Evolutionary conservation across 2,888 invertebrate species (phyloP).

Genomic region (Tolmerus cingulatus): DNA sequence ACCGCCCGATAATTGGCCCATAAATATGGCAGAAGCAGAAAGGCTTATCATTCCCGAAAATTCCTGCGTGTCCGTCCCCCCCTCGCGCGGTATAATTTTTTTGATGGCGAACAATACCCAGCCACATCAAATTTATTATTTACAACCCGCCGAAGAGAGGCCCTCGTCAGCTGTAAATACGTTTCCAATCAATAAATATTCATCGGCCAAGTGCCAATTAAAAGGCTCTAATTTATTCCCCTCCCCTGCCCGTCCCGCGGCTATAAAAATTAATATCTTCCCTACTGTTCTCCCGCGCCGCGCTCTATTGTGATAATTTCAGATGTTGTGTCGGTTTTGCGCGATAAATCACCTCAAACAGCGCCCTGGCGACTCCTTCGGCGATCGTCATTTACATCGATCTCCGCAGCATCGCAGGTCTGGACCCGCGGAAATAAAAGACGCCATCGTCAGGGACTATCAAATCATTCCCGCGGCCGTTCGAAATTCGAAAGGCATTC

Average conservation of each 20-base stretch:
- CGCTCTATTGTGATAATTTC: conserved; percentile 23
- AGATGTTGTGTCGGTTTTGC: conserved; percentile 5
- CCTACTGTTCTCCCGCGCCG: conserved; percentile 20
- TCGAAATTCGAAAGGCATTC: neutral
- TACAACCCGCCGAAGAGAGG: neutral
- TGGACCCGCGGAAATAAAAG: neutral
- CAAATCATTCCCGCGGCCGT: neutral
- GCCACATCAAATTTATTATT: neutral
- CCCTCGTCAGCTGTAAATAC: neutral
- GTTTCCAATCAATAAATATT: conserved; percentile 18
- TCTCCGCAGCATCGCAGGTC: neutral
- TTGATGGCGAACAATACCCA: neutral
- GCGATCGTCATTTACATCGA: neutral
- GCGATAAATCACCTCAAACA: neutral
- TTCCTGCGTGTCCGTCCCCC: neutral
- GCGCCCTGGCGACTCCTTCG: neutral
- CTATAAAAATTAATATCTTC: conserved; percentile 38
- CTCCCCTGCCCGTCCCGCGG: neutral
- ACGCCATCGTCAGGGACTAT: neutral
- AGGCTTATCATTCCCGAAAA: neutral
- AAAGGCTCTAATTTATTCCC: conserved; percentile 5
- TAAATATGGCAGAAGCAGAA: neutral
- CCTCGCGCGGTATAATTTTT: neutral
- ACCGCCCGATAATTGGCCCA: neutral
- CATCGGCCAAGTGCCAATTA: neutral